Evolutionary conservation across 2,113 vertebrate species (phyloP).

Genomic region (sheep (Ovis aries)): ARS-UI_Ramb_v3.0 NC_056067.1:3587501-3588000

Average conservation of each 20-base stretch:
- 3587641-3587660: fast-evolving
- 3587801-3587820: neutral
- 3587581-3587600: neutral
- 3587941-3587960: neutral
- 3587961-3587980: neutral
- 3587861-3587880: neutral
- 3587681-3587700: neutral
- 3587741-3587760: neutral
- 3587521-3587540: neutral
- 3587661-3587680: fast-evolving
- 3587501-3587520: neutral
- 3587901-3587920: neutral
- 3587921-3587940: neutral
- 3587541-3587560: fast-evolving
- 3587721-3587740: neutral
- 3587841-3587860: neutral
- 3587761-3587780: neutral
- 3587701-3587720: neutral
- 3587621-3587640: fast-evolving
- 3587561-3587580: neutral
- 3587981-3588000: neutral
- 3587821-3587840: neutral
- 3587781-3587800: neutral
- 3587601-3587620: neutral
- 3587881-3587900: neutral